Conservation (phyloP, 2,113 vertebrate species). For the Zapus hudsonius region DNA sequence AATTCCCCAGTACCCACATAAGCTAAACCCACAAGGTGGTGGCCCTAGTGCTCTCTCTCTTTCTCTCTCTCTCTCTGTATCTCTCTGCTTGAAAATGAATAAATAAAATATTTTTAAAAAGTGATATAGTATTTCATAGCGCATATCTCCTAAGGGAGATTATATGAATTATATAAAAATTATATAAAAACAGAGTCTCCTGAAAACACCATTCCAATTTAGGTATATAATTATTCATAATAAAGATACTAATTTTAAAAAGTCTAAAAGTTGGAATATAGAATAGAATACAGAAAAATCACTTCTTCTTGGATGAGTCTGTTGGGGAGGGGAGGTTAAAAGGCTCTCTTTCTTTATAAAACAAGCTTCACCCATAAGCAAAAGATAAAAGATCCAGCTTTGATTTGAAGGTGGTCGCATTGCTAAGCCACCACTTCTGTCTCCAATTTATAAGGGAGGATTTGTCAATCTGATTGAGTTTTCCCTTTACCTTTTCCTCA, state of each 20-base stretch:
- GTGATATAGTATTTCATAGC: not conserved
- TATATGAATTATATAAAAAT: not conserved
- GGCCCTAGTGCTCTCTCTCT: too few species aligned
- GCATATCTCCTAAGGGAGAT: conserved; percentile 31
- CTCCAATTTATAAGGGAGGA: conserved; percentile 29
- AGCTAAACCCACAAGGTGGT: too few species aligned
- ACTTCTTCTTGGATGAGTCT: conserved; percentile 19
- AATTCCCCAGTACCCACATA: too few species aligned
- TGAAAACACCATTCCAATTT: not conserved
- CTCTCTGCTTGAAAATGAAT: too few species aligned
- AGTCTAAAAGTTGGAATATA: not conserved
- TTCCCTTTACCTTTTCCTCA: conserved; percentile 61
- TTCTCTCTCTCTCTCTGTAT: too few species aligned
- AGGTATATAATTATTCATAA: too few species aligned
- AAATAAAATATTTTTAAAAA: too few species aligned
- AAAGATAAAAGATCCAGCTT: conserved; percentile 42
- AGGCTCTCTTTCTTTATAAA: not conserved
- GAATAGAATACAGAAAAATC: conserved; percentile 10
- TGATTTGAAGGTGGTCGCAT: conserved; percentile 34
- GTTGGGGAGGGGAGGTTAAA: not conserved
- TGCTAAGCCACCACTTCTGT: conserved; percentile 6
- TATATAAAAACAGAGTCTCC: not conserved
- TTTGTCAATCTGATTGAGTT: conserved; percentile 66
- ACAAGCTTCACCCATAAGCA: conserved; percentile 24
- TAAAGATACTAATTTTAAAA: not conserved